Conservation (phyloP, 2,888 invertebrate species). For the Thereva nobilitata region DNA sequence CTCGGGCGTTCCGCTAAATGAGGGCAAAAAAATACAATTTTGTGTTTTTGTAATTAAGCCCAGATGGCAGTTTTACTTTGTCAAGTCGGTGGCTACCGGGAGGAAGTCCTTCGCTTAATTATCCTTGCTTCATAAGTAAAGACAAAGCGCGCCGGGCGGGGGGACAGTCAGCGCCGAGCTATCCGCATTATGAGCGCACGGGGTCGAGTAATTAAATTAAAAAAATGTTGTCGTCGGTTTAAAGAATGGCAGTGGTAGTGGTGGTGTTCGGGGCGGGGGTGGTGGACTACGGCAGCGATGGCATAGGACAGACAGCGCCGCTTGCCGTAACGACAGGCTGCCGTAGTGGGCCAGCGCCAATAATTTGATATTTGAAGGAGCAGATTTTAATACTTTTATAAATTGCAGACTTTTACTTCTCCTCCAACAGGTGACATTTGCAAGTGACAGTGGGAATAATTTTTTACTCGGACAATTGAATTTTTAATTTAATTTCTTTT, state of each 20-base stretch:
- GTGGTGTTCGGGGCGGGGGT: neutral
- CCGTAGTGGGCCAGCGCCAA: constrained; percentile 8
- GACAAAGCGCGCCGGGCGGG: constrained; percentile 5
- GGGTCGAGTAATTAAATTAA: constrained; percentile 30
- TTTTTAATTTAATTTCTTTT: constrained; percentile 29
- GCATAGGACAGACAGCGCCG: neutral
- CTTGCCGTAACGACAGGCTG: no score
- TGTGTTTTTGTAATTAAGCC: constrained; percentile 32
- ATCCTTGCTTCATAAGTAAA: constrained; percentile 22
- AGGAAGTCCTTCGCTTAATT: constrained; percentile 20
- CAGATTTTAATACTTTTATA: constrained; percentile 19
- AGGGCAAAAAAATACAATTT: constrained; percentile 29
- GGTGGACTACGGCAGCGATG: neutral
- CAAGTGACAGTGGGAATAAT: constrained; percentile 32
- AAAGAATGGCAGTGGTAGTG: neutral
- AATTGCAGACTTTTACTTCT: constrained; percentile 4
- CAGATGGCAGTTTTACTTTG: constrained; percentile 20
- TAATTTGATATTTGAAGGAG: constrained; percentile 7
- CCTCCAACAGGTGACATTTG: constrained; percentile 28
- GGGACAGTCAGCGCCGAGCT: constrained; percentile 19
- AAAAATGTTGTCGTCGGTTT: constrained; percentile 31
- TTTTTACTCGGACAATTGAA: constrained; percentile 26
- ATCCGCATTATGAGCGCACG: constrained; percentile 31
- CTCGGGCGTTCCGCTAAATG: constrained; percentile 7
- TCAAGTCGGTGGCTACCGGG: neutral